phyloP scores from a whole-genome alignment of 2,113 vertebrate species.

The Pterocles gutturalis region DNA sequence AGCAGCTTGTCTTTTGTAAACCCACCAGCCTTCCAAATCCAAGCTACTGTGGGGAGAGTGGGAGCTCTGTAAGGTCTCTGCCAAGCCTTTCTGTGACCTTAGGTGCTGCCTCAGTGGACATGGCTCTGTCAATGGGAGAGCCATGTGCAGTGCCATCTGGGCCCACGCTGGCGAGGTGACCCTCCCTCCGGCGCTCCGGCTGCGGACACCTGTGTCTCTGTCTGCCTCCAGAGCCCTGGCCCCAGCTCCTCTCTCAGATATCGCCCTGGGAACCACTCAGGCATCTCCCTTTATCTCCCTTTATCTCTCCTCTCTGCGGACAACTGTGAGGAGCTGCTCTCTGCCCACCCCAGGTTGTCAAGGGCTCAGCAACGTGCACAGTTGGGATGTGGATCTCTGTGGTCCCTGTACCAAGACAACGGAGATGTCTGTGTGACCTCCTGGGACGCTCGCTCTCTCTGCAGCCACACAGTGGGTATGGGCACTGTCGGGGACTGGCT shows the following conservation, averaged over 20 bases:
- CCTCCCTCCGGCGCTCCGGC: slow-evolving; percentile 55
- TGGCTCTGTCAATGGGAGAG: neutral
- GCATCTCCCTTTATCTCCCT: neutral
- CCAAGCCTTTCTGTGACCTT: slow-evolving; percentile 59
- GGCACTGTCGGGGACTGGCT: neutral
- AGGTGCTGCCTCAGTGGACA: slow-evolving; percentile 71
- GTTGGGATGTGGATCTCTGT: neutral
- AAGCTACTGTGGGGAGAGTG: neutral
- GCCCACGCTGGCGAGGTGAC: slow-evolving; percentile 58
- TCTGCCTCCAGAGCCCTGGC: slow-evolving; percentile 9
- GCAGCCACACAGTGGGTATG: neutral
- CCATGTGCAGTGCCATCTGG: slow-evolving; percentile 68
- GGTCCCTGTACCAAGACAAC: neutral
- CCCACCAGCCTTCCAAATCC: neutral
- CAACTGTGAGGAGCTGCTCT: neutral
- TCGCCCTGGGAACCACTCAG: neutral
- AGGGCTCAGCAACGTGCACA: neutral
- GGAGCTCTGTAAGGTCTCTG: slow-evolving; percentile 17
- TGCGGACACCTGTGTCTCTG: slow-evolving; percentile 47
- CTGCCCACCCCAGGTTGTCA: neutral
- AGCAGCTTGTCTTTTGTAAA: neutral
- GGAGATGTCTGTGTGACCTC: neutral
- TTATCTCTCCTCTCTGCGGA: rapidly evolving
- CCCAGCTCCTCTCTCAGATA: neutral
- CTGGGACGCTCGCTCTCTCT: neutral